Evolutionary conservation across 1,140 invertebrate species (phyloP), one percentile per base, ranked within the genome.

Genomic region (Ceratosolen solmsi): DNA sequence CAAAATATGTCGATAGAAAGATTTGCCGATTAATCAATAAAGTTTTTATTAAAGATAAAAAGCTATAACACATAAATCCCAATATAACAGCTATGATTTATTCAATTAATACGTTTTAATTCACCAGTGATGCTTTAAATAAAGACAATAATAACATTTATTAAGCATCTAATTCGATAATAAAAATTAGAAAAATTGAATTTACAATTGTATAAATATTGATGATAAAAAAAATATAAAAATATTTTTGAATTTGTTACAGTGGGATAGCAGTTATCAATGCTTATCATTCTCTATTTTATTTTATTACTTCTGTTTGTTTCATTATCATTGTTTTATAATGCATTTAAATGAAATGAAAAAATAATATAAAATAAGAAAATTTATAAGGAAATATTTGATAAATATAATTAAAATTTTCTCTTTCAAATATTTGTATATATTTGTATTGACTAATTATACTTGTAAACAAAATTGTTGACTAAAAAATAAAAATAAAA

Each of bases 211-310:
- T 36, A 27, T 75, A 75, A 81, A 81, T 27, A 51, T 13, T 65
- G 38, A 54, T 68, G 79, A 80, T 30, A 20, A 80, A 56, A 68
- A 65, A 2, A 15, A 46, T 46, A 46, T 46, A 46, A 13, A n/a
- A 74, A 56, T 41, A 56, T 70, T 56, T 54, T 56, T 22, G 33
- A 65, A 56, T 68, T 65, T 80, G 22, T 74, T 74, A 36, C 30
- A 80, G 56, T 65, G 56, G 3, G 11, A 65, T 30, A 25, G 49
- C 8, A 25, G 5, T 76, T 76, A 63, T 56, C 56, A 46, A 76
- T 51, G 27, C 4, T n/a, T 36, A n/a, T 36, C 30, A 7, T 74
- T 56, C 30, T 11, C 20, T 74, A 36, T 74, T 56, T 58, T 2
- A 27, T 36, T 38, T 38, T 30, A 54, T 22, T 54, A 46, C 13